Evolutionary conservation across 2,888 invertebrate genomes (phyloP).

Genomic region (Charanyca ferruginea): DNA sequence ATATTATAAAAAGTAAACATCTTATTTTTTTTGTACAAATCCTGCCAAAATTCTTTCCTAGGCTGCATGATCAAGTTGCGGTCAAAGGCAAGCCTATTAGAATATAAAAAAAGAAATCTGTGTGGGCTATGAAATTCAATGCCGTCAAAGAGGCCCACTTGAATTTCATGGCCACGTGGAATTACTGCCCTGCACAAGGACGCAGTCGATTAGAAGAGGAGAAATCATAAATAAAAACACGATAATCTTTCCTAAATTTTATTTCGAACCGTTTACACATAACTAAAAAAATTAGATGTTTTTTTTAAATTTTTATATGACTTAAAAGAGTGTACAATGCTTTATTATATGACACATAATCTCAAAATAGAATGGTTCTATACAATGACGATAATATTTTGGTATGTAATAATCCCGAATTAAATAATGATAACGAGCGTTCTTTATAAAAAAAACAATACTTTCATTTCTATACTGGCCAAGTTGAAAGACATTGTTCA

Average conservation of each 20-base stretch:
- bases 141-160: too few relatives aligned
- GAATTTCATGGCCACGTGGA: too few relatives aligned
- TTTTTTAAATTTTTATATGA: slow-evolving; percentile 55
- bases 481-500: slow-evolving; percentile 37
- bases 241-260: slow-evolving; percentile 77
- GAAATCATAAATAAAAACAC: slow-evolving; percentile 56
- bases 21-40: too few relatives aligned
- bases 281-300: slow-evolving; percentile 77
- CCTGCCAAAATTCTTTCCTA: too few relatives aligned
- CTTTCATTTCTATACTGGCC: slow-evolving; percentile 50
- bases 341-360: slow-evolving; percentile 82
- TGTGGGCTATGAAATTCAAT: too few relatives aligned
- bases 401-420: slow-evolving; percentile 63
- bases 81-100: too few relatives aligned
- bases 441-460: slow-evolving; percentile 48
- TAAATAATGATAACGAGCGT: slow-evolving; percentile 53
- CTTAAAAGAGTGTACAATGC: slow-evolving; percentile 63
- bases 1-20: too few relatives aligned
- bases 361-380: slow-evolving; percentile 84
- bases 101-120: too few relatives aligned
- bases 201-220: background rate
- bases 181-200: too few relatives aligned
- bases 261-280: slow-evolving; percentile 86
- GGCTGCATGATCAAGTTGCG: too few relatives aligned
- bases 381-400: slow-evolving; percentile 79